Evolutionary conservation across 2,888 invertebrate genomes (phyloP), one percentile per base, ranked within the genome.

Genomic region (Limnephilus marmoratus): DNA sequence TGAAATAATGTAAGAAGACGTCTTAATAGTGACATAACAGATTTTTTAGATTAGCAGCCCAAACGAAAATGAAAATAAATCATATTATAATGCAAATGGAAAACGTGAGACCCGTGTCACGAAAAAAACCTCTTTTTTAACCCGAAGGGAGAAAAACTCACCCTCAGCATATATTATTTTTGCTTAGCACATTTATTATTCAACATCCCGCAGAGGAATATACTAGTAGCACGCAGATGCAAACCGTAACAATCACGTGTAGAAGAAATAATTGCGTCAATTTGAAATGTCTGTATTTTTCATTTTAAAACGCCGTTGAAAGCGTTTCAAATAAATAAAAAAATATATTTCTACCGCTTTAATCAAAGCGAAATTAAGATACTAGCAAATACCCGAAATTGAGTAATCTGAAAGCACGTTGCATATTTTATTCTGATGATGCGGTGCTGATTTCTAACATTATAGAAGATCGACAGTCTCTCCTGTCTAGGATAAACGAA

Each of bases 81-180:
- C 81, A 41, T 90, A 82, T 82, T 81, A 82, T 90, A 81, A 90
- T 90, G 81, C 90, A 90, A 90, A 90, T 90, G 90, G 90, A 90
- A 90, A 90, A 90, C 90, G 90, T 90, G 90, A 81, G 13, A 5
- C 34, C 37, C 83, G 83, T 83, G 37, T 34, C 11, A 24, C 37
- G 18, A 37, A 37, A 37, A 83, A 24, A 37, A 83, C 37, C 34
- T 18, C 18, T 24, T 37, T 34, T 83, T 37, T 18, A n/a, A 37
- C 83, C 34, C 37, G 5, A 68, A 18, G 68, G 68, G 24, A n/a
- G 68, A 24, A 68, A 68, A 24, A 68, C 24, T 68, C 68, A 68
- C 68, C 24, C 68, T 68, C 68, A 24, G 83, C 83, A 18, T 83
- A 83, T 41, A 24, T 68, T 68, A 68, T 83, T 83, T 83, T 41